Evolutionary conservation across 1,140 invertebrate genomes (phyloP), one percentile per base, ranked within the genome.

Genomic region (Ephestia elutella): DNA sequence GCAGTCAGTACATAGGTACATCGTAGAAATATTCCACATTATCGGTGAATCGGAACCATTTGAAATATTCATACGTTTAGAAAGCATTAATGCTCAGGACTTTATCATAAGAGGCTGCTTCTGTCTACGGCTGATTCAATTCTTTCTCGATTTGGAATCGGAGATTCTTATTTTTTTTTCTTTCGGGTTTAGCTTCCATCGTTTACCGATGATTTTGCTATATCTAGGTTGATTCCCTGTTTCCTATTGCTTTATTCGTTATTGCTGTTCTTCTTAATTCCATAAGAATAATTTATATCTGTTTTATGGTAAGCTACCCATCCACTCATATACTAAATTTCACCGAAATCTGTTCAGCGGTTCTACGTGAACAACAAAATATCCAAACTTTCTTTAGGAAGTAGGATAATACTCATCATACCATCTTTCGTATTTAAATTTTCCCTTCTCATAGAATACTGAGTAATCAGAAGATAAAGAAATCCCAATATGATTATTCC

Each of bases 1-100:
- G 53, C 71, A 9, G 49, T 63, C 68, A 21, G 60, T 81, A 73
- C 71, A n/a, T n/a, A n/a, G n/a, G 49, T 18, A 72, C 71, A 54
- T 17, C 65, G 57, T 64, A 53, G 63, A 76, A 83, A 80, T 75
- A 75, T 79, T 72, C 73, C 63, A 73, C 64, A 72, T 77, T 82
- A 86, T 86, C 80, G 74, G 61, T 60, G 68, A 68, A 86, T 86
- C 80, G 70, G 54, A 79, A 62, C 72, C 70, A 77, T 82, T 83
- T 86, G 76, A 83, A 83, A 86, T 83, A 86, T 85, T 85, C 82
- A 85, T 86, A 82, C 76, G 75, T 70, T 72, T 71, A 77, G 68
- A 73, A 74, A 76, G 71, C 73, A 82, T 86, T 83, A 83, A 80
- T 75, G 80, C 69, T 74, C 74, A 70, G 66, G 75, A 67, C 64